Percentiles rank a stretch among this genome's conserved stretches.
These are phyloP conservation scores for Helleia helle DNA, from an alignment of 2,888 invertebrate genomes.

Conservation along the genomic window DNA sequence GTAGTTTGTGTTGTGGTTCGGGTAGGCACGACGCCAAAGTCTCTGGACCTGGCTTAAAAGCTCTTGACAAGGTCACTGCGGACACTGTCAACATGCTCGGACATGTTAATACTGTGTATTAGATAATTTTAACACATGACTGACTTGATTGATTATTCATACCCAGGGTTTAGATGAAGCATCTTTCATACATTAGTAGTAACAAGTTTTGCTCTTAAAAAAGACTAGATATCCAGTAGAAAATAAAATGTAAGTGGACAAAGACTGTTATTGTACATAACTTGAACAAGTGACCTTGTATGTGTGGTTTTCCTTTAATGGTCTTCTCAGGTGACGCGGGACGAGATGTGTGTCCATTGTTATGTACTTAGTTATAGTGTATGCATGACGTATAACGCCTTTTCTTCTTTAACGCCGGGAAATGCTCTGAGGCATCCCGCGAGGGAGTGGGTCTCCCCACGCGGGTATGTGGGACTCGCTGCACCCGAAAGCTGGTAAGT, in stretches of 20 bases:
- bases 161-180: too few species aligned
- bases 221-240: too few species aligned
- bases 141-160: neutral
- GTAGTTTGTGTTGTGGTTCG: neutral
- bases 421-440: too few species aligned
- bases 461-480: too few species aligned
- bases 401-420: too few species aligned
- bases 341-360: neutral
- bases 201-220: too few species aligned
- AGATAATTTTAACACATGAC: neutral
- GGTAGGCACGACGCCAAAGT: constrained; percentile 1
- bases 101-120: constrained; percentile 5
- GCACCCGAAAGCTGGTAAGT: too few species aligned
- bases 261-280: too few species aligned
- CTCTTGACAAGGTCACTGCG: constrained; percentile 8
- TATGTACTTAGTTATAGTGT: neutral
- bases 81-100: constrained; percentile 4
- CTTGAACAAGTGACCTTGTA: neutral
- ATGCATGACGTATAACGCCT: too few species aligned
- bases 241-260: too few species aligned
- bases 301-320: constrained; percentile 15
- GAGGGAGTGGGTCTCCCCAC: too few species aligned
- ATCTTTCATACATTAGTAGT: too few species aligned
- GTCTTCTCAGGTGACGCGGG: constrained; percentile 18
- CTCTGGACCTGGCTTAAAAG: neutral